These are phyloP conservation scores for Dolichopus griseipennis DNA, from an alignment of 2,888 invertebrate genomes.

Conservation along the genomic window DNA sequence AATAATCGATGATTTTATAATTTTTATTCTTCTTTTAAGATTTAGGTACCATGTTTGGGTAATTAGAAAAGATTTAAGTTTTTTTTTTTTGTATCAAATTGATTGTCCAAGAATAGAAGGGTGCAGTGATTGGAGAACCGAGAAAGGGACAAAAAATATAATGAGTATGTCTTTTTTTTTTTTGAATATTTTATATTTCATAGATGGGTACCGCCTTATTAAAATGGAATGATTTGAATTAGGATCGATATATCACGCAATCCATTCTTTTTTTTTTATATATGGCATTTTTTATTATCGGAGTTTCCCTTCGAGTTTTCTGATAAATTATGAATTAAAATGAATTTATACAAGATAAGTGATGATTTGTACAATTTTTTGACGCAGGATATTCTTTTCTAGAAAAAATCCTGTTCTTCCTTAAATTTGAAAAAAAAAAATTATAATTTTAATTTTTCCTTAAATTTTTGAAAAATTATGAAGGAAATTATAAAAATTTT, in stretches of 20 bases:
- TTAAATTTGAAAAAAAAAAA: too few relatives aligned
- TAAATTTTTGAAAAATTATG: too few relatives aligned
- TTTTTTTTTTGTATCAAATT: not conserved
- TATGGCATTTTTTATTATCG: too few relatives aligned
- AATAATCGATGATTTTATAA: not conserved
- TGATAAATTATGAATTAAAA: too few relatives aligned
- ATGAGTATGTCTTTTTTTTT: too few relatives aligned
- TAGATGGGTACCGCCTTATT: not conserved
- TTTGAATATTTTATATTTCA: not conserved
- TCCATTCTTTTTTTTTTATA: not conserved
- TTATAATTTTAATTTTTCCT: too few relatives aligned
- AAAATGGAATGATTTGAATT: not conserved
- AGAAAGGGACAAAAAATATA: too few relatives aligned
- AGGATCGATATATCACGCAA: conserved; percentile 1
- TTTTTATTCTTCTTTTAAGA: not conserved
- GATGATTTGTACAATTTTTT: not conserved
- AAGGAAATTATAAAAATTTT: too few relatives aligned
- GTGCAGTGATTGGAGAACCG: too few relatives aligned
- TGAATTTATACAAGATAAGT: not conserved
- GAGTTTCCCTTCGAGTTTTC: too few relatives aligned
- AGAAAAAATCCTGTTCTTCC: too few relatives aligned
- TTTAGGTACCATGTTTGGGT: not conserved
- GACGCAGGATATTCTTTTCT: not conserved
- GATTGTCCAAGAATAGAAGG: not conserved
- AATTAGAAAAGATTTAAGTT: not conserved